Conservation (phyloP, 2,113 vertebrate species). For the Embiotoca jacksoni region DNA sequence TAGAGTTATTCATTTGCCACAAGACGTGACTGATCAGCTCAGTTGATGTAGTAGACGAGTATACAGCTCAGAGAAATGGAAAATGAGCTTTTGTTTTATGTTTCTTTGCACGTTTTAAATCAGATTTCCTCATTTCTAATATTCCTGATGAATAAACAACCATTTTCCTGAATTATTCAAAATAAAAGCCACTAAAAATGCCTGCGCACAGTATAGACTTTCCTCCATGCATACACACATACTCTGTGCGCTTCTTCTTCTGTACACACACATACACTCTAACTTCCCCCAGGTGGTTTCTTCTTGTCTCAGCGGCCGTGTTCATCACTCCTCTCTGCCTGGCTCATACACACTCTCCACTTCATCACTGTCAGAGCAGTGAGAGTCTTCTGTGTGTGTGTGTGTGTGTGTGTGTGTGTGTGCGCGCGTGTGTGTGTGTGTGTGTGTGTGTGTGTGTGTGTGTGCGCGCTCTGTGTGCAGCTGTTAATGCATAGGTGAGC, state of each 20-base stretch:
- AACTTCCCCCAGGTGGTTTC: slow-evolving; percentile 48
- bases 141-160: slow-evolving; percentile 19
- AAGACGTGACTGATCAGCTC: too few species aligned
- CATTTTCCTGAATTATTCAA: slow-evolving; percentile 21
- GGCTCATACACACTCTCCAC: slow-evolving; percentile 49
- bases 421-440: slow-evolving; percentile 4
- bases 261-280: too few species aligned
- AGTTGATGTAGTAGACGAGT: too few species aligned
- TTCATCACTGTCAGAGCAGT: slow-evolving; percentile 79
- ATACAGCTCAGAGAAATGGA: too few species aligned
- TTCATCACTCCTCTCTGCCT: slow-evolving; percentile 54
- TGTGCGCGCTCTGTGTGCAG: neutral
- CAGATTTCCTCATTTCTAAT: neutral
- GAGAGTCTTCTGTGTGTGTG: slow-evolving; percentile 36
- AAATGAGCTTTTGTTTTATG: neutral
- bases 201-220: neutral
- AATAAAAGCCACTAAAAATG: slow-evolving; percentile 27
- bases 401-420: neutral
- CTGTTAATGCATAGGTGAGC: neutral
- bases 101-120: slow-evolving; percentile 20
- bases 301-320: slow-evolving; percentile 48
- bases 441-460: neutral
- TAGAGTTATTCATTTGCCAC: too few species aligned
- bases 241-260: too few species aligned
- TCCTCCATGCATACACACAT: neutral